Evolutionary conservation across 2,888 invertebrate species (phyloP).

Genomic region (Coleophora flavipennella): DNA sequence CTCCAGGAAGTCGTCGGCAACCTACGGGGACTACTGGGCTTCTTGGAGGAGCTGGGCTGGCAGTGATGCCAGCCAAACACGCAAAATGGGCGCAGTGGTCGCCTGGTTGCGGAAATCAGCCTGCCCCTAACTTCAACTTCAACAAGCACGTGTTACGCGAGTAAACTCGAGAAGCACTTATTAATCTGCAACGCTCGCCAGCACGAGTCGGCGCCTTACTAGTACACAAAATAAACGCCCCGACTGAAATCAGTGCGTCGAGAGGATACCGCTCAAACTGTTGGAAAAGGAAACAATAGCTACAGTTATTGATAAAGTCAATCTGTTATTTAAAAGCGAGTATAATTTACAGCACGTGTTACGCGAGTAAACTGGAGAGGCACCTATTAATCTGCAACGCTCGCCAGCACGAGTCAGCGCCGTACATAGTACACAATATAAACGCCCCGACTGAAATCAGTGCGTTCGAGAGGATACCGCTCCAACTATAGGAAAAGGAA

Average conservation of each 20-base stretch:
- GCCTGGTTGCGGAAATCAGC: too few species aligned
- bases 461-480: slow-evolving; percentile 20
- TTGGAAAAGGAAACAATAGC: slow-evolving; percentile 34
- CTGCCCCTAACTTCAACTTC: too few species aligned
- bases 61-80: too few species aligned
- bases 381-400: slow-evolving; percentile 84
- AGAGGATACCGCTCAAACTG: slow-evolving; percentile 30
- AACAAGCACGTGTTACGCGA: slow-evolving; percentile 79
- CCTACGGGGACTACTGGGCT: too few species aligned
- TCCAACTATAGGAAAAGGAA: slow-evolving; percentile 38
- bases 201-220: slow-evolving; percentile 65
- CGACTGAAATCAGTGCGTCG: slow-evolving; percentile 21
- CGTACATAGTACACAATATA: slow-evolving; percentile 71
- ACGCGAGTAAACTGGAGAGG: slow-evolving; percentile 76
- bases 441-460: slow-evolving; percentile 33
- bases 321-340: slow-evolving; percentile 53
- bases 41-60: too few species aligned
- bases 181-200: slow-evolving; percentile 80
- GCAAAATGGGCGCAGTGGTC: too few species aligned
- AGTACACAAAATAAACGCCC: slow-evolving; percentile 59
- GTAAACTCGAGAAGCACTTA: slow-evolving; percentile 79
- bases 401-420: slow-evolving; percentile 55
- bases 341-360: slow-evolving; percentile 79
- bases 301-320: slow-evolving; percentile 49
- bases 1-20: too few species aligned